Base-by-base conservation (phyloP, 2,888 invertebrate genomes). In the Sicus ferrugineus region DNA sequence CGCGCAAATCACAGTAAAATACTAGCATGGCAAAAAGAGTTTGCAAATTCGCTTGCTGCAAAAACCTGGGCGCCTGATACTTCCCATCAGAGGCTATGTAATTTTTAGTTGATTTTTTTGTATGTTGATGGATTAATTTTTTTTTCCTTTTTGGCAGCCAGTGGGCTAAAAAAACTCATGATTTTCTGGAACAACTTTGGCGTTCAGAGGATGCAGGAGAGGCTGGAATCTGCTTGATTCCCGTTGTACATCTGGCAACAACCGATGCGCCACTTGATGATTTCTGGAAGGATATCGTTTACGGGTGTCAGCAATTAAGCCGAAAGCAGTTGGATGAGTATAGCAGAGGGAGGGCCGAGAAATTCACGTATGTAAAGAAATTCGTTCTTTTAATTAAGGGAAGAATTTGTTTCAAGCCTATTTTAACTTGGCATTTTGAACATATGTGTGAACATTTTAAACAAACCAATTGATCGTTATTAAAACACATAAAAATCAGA, bases 151-250 rank as follows among this genome's bases (percentile, higher is more conserved):
- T 28, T 54, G 2, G 23, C 78, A 92, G 92, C 70, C 87, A 88
- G 85, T 92, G 92, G 92, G 88, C 90, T 0, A 81, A 83, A 42
- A 87, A 87, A 74, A 90, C 90, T 14, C 90, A 90, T 76, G 79
- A 80, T 77, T 90, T 87, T 76, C 88, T 87, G 75, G 88, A 85
- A 83, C 83, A 88, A 73, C 86, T 88, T 75, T 92, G 90, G 91
- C 86, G 86, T 78, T 86, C 89, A 78, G 89, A 88, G 1, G 86
- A 85, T 4, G 82, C 82, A 19, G 83, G 80, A 4, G 85, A 87
- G 72, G 85, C 86, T 16, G 89, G 89, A 1, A 79, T 89, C 30
- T 86, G 84, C 54, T 78, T 89, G 9, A 26, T 87, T 52, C 87
- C 88, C 4, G 80, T 84, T 14, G 77, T 84, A 30, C 81, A 86